Percentiles rank a stretch among this genome's conserved stretches.
Evolutionary conservation across 2,113 vertebrate species (phyloP).

Genomic region (Pangasianodon hypophthalmus): DNA sequence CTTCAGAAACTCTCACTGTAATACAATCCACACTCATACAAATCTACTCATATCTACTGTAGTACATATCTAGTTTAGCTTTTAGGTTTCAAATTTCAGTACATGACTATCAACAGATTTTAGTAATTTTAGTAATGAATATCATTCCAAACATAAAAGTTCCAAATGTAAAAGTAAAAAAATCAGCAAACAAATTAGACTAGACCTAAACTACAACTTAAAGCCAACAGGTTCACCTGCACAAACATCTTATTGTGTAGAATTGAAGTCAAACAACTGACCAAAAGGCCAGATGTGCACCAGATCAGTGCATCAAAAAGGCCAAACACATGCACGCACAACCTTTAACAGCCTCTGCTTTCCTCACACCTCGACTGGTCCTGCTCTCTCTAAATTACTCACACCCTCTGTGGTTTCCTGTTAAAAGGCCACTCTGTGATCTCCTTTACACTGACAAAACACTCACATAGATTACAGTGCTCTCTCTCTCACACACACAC

Average conservation of each 20-base stretch:
- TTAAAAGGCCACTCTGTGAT: slow-evolving; percentile 17
- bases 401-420: slow-evolving; percentile 52
- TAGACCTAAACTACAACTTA: background rate
- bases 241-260: too few relatives aligned
- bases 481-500: background rate
- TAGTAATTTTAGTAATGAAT: background rate
- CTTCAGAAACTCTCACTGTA: background rate
- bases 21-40: background rate
- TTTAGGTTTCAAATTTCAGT: background rate
- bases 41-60: background rate
- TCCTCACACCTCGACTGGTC: slow-evolving; percentile 41
- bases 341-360: slow-evolving; percentile 22
- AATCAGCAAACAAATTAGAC: background rate
- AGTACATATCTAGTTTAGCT: background rate
- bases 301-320: slow-evolving; percentile 37
- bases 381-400: slow-evolving; percentile 26
- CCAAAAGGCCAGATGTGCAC: slow-evolving; percentile 30
- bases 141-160: background rate
- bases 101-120: background rate
- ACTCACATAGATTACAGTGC: slow-evolving; percentile 3
- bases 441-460: background rate
- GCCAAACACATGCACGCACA: slow-evolving; percentile 20
- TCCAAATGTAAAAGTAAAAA: background rate
- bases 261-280: slow-evolving; percentile 9
- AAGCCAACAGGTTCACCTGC: background rate